Evolutionary conservation across 2,113 vertebrate genomes (phyloP), one percentile per base, ranked within the genome.

Genomic region (Pleuronectes platessa): DNA sequence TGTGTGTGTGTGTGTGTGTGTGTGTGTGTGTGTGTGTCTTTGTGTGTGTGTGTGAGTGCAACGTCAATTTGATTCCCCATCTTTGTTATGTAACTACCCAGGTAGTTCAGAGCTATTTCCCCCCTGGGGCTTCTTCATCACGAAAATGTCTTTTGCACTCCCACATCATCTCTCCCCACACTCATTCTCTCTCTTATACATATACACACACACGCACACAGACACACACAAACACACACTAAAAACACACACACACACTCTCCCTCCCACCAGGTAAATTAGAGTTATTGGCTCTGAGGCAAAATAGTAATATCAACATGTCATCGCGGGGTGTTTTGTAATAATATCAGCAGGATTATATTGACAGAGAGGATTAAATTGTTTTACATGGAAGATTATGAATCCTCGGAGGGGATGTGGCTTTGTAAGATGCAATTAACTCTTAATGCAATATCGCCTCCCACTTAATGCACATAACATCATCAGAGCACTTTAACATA

Each of bases 331-430:
- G 47, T 51, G 47, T 51, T 77, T 61, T 89, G 83, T 85, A 88
- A 86, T 90, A 83, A 88, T 77, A 86, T 87, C 89, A 86, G 64
- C 78, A 81, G 78, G 88, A 87, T 92, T 88, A 90, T 86, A 88
- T 85, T 87, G 88, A 90, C 83, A 81, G 69, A 81, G 66, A 31
- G 86, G 68, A 78, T 86, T 89, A 87, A 77, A 87, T 84, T 83
- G 81, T 91, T 86, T 84, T 84, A 88, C 79, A 69, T 15, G 5
- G 78, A 79, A 83, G 81, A 89, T 90, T 84, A 89, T 59, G 77
- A 85, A 81, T 74, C 77, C 79, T 79, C 47, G 0, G 42, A 59
- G 82, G 83, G 79, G 66, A 76, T 6, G 51, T 60, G 60, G 60
- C 54, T 62, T 66, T 68, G 35, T 77, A 79, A 75, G 24, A 82